Percentiles rank a stretch among this genome's conserved stretches.
phyloP scores from a whole-genome alignment of 2,113 vertebrate species.

The Neopipo cinnamomea region DNA sequence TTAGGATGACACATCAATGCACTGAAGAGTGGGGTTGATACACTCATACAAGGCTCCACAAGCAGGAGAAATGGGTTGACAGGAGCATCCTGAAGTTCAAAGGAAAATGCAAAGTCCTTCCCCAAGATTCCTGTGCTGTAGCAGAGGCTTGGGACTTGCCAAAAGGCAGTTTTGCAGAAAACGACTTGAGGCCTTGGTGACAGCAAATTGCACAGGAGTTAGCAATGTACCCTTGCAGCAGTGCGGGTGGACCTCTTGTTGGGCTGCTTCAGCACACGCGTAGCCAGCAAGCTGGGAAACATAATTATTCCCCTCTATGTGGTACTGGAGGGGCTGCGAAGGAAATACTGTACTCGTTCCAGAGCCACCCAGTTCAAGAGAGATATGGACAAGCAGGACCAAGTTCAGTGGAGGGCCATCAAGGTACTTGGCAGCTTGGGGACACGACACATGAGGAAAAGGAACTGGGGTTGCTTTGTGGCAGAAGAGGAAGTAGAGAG shows the following conservation, averaged over 20 bases:
- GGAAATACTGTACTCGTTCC: not conserved
- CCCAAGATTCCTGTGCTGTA: fast-evolving
- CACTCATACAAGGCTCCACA: not conserved
- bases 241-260: not conserved
- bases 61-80: not conserved
- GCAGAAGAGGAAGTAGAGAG: not conserved
- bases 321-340: not conserved
- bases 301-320: not conserved
- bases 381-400: not conserved
- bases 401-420: not conserved
- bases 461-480: not conserved
- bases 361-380: not conserved
- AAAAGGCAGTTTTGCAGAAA: not conserved
- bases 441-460: not conserved
- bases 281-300: fast-evolving
- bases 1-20: not conserved
- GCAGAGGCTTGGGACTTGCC: not conserved
- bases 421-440: not conserved
- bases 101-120: not conserved
- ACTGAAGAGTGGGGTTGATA: not conserved
- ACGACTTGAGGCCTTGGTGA: not conserved
- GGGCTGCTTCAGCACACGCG: not conserved
- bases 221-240: not conserved
- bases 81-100: not conserved
- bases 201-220: not conserved